Percentiles rank a stretch among this genome's conserved stretches.
phyloP scores from a whole-genome alignment of 2,113 vertebrate species.

The Aegypius monachus region DNA sequence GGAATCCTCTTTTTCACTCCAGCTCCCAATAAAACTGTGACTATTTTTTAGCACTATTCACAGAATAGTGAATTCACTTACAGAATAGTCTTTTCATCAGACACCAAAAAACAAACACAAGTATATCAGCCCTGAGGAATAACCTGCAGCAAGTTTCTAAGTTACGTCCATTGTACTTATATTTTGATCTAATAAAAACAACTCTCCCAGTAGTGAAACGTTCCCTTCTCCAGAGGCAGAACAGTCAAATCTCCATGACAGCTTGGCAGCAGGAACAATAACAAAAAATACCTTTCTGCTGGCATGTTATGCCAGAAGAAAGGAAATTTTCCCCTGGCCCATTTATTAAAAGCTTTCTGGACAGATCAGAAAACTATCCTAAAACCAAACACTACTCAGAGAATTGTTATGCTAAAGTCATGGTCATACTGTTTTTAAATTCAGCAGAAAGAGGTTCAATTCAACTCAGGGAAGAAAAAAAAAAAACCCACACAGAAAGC shows the following conservation, averaged over 20 bases:
- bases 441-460: not conserved
- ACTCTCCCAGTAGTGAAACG: not conserved
- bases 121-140: not conserved
- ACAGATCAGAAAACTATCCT: conserved; percentile 17
- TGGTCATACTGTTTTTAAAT: not conserved
- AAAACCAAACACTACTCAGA: conserved; percentile 23
- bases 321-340: conserved; percentile 24
- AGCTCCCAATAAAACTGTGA: not conserved
- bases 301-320: conserved; percentile 29
- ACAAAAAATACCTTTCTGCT: conserved; percentile 58
- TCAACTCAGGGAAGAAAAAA: not conserved
- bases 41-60: not conserved
- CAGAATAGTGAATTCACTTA: not conserved
- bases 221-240: conserved; percentile 50
- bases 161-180: not conserved
- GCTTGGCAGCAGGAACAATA: conserved; percentile 46
- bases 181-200: conserved; percentile 59
- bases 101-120: not conserved
- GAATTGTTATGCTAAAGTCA: not conserved
- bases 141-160: conserved; percentile 15
- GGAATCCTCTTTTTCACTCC: not conserved
- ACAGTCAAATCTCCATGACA: conserved; percentile 34
- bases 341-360: conserved; percentile 48
- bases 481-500: not conserved
- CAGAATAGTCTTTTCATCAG: not conserved